Evolutionary conservation across 1,140 invertebrate genomes (phyloP).

Genomic region (Trissolcus basalis): DNA sequence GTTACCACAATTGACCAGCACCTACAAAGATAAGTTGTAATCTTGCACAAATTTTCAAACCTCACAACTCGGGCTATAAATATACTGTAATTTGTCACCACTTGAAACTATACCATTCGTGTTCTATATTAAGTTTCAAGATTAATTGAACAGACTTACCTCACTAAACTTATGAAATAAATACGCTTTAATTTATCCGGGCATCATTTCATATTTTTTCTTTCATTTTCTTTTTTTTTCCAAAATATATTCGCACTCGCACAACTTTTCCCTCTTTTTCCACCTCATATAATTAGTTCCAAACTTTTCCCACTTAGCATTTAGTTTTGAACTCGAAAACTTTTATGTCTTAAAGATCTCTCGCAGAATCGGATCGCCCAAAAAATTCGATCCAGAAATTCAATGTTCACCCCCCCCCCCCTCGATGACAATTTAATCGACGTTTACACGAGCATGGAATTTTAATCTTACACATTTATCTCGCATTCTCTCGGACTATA

Average conservation of each 20-base stretch:
- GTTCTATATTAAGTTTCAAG: constrained; percentile 17
- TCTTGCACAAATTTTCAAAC: constrained; percentile 27
- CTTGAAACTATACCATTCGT: constrained; percentile 4
- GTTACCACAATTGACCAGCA: constrained; percentile 17
- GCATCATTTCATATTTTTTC: not conserved
- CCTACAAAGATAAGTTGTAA: constrained; percentile 39
- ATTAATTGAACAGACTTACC: constrained; percentile 5
- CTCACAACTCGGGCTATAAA: constrained; percentile 29
- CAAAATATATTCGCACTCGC: too few species aligned
- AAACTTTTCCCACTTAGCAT: too few species aligned
- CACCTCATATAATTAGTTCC: not conserved
- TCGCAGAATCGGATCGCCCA: too few species aligned
- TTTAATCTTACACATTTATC: constrained; percentile 24
- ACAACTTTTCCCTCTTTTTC: not conserved
- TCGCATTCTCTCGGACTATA: not conserved
- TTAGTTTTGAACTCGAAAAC: too few species aligned
- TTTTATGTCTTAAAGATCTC: too few species aligned
- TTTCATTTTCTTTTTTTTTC: too few species aligned
- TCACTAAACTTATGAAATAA: constrained; percentile 1
- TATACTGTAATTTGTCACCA: constrained; percentile 25
- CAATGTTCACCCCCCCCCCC: too few species aligned
- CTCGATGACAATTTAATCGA: too few species aligned
- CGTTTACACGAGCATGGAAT: too few species aligned
- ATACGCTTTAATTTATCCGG: not conserved
- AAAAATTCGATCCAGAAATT: too few species aligned